Evolutionary conservation across 2,888 invertebrate species (phyloP), one percentile per base, ranked within the genome.

Genomic region (Ceramica pisi): DNA sequence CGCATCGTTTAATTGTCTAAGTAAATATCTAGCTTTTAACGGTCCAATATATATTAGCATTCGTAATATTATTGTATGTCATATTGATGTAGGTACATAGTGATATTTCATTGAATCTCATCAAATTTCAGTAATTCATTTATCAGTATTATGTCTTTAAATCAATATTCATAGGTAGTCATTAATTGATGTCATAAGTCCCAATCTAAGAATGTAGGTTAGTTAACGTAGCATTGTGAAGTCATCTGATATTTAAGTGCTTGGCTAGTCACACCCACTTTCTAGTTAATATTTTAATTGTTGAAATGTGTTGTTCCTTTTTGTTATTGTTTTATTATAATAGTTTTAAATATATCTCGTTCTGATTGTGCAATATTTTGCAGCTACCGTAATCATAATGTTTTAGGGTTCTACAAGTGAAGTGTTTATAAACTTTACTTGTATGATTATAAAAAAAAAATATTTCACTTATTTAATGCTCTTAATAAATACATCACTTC

Each of bases 151-250:
- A 89, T 88, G 81, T 74, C 82, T 85, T 81, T 87, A 84, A 78
- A 84, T 75, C 71, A 75, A 78, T 82, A 82, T 88, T 83, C 44
- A 63, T 86, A 82, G 77, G 67, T 83, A 88, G 86, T 88, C 82
- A 80, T 83, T 87, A 85, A 80, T 88, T 85, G 86, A 84, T 90
- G 88, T 91, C 88, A 83, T 88, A 89, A 91, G 92, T 92, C 92
- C 93, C 93, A 93, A 93, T 92, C 92, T 91, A 89, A 92, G 92
- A 92, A 93, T 93, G 92, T 92, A 90, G 86, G 82, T 78, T 87
- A 85, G 74, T 82, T 68, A 71, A 65, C 56, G 70, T 83, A 85
- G 82, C 75, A 80, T 75, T 78, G 77, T 79, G 77, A 81, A 77
- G 75, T 78, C 78, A 75, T 81, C 79, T 75, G 75, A 68, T 81